Percentiles rank a stretch among this genome's conserved stretches.
Conservation (phyloP, 2,888 invertebrate species). For the Cosmorhoe ocellata region DNA sequence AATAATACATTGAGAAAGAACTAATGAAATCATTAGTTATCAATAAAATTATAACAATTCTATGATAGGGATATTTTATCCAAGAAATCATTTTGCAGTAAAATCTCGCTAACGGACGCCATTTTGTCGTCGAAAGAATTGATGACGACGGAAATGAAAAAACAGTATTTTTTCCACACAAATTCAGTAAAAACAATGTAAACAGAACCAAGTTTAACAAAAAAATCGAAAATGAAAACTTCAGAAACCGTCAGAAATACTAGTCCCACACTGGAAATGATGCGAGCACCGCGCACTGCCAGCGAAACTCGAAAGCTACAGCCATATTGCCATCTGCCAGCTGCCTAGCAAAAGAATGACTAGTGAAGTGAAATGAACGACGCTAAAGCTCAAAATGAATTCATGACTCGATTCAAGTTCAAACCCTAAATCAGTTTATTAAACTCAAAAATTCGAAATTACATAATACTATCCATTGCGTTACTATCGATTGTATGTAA, state of each 20-base stretch:
- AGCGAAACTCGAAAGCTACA: constrained; percentile 78
- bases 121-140: constrained; percentile 82
- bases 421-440: no score
- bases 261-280: constrained; percentile 69
- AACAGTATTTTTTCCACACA: constrained; percentile 63
- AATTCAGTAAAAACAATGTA: constrained; percentile 63
- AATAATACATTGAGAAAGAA: constrained; percentile 60
- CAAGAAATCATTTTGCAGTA: constrained; percentile 74
- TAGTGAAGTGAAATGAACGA: constrained; percentile 32
- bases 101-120: constrained; percentile 82
- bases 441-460: no score
- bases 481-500: no score
- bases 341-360: constrained; percentile 44
- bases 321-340: constrained; percentile 78
- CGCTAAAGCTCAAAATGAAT: no score
- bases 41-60: constrained; percentile 55
- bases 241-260: constrained; percentile 73
- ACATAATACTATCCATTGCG: no score
- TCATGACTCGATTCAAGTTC: no score
- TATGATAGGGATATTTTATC: constrained; percentile 59
- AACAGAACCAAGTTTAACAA: constrained; percentile 67
- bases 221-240: constrained; percentile 76
- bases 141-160: constrained; percentile 79
- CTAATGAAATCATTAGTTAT: constrained; percentile 54
- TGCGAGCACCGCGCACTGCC: constrained; percentile 78